Evolutionary conservation across 92 coral and sea anemone species (phyloP).

Genomic region (Parazoanthus swiftii): DNA sequence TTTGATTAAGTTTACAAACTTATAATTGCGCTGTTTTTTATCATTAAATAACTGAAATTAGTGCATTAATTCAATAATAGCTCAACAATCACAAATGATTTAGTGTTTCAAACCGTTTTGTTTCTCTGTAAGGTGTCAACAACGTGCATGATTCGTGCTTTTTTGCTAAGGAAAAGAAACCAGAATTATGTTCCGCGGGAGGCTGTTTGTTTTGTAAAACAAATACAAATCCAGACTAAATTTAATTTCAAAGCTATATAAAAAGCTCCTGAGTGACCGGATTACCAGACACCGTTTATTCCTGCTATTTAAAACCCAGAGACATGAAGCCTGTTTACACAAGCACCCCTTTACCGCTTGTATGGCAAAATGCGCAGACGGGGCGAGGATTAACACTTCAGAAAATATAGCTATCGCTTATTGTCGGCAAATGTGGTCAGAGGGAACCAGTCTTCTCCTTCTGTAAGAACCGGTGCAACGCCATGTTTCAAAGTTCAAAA

Average conservation of each 20-base stretch:
- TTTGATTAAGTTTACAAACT: neutral
- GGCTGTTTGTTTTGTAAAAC: conserved; percentile 2
- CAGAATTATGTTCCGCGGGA: neutral
- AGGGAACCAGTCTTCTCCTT: neutral
- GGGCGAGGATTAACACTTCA: neutral
- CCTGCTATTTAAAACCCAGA: neutral
- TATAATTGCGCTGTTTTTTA: neutral
- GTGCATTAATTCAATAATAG: neutral
- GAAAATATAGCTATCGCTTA: neutral
- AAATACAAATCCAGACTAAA: neutral
- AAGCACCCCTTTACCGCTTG: neutral
- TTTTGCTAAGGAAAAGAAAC: neutral
- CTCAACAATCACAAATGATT: neutral
- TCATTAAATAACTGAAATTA: neutral
- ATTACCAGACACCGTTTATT: neutral
- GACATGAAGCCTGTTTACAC: neutral
- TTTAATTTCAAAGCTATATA: neutral
- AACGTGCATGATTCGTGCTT: neutral
- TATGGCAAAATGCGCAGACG: neutral
- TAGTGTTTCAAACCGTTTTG: neutral
- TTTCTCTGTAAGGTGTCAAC: neutral
- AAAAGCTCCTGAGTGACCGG: neutral
- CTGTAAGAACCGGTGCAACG: neutral
- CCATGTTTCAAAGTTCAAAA: conserved; percentile 25
- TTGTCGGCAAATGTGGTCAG: neutral